These are phyloP conservation scores for Taphrorychus bicolor DNA, from an alignment of 2,888 invertebrate species.

Conservation along the genomic window DNA sequence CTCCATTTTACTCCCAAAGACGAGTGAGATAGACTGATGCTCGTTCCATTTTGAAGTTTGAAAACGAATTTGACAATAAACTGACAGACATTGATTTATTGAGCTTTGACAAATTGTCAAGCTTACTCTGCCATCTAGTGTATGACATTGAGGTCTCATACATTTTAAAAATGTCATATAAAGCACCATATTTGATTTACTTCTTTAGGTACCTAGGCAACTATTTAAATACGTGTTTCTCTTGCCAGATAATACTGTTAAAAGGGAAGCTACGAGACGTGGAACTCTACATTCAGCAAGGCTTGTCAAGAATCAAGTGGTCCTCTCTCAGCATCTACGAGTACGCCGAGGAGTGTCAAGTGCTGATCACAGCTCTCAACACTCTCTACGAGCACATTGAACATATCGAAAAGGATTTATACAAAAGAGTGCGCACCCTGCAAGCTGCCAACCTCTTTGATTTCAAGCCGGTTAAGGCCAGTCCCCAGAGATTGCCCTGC, in stretches of 20 bases:
- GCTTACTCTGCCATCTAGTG: too few relatives aligned
- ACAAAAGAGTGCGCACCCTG: conserved; percentile 65
- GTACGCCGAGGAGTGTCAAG: conserved; percentile 68
- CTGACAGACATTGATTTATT: too few relatives aligned
- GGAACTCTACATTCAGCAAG: conserved; percentile 80
- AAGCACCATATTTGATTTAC: too few relatives aligned
- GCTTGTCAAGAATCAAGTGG: conserved; percentile 85
- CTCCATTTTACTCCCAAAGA: too few relatives aligned
- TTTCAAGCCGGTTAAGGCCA: conserved; percentile 46
- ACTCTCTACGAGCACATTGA: conserved; percentile 74
- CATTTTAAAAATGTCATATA: too few relatives aligned
- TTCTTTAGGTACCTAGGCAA: too few relatives aligned
- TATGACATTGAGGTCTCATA: too few relatives aligned
- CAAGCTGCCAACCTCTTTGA: conserved; percentile 68
- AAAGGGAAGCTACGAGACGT: conserved; percentile 73
- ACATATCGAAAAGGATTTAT: conserved; percentile 71
- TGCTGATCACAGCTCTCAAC: conserved; percentile 66
- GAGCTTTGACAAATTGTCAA: too few relatives aligned
- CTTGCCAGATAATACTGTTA: conserved; percentile 67
- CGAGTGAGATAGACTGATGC: too few relatives aligned
- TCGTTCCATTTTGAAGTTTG: too few relatives aligned
- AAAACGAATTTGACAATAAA: too few relatives aligned
- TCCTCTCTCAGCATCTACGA: conserved; percentile 81
- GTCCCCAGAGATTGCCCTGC: conserved; percentile 49
- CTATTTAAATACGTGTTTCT: too few relatives aligned